Base-by-base conservation (phyloP, 2,113 vertebrate genomes). In the Pedetes capensis region DNA sequence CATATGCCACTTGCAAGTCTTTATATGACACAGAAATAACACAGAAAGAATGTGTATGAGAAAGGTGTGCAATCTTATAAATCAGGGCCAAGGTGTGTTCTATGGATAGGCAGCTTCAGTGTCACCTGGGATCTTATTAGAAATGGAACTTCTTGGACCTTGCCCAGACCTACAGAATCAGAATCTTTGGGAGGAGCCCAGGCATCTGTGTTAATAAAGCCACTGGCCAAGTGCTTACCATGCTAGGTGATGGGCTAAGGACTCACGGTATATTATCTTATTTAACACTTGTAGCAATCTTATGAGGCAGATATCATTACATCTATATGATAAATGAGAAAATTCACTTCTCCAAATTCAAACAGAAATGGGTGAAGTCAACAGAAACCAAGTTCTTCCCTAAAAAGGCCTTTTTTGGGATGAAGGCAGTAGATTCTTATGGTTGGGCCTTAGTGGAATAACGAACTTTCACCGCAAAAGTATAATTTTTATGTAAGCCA, bases 21-120 rank as follows among this genome's bases (percentile, higher is more conserved):
- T 93, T 63, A 78, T 42, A 93, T 84, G 93, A 85, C 49, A 78
- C 7, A 22, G 92, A 96, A 89, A 37, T 42, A 88, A 87, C 18
- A n/a, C n/a, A n/a, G n/a, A n/a, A 88, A 69, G 75, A 96, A 79
- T 22, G 27, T 68, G 53, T 55, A 37, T 8, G 61, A 91, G 49
- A 79, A 86, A 89, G 84, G 32, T 72, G 57, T 12, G 80, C 47
- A 44, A 92, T 63, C 61, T 95, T 93, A 89, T 78, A 88, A 79
- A 83, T 59, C 0, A 0, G 17, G 61, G 22, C n/a, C 51, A 47
- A 87, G 72, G 37, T 55, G 63, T 82, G 80, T 29, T 72, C 42
- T 69, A 23, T 11, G 49, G 47, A 71, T 29, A 72, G 84, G 80
- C 53, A 47, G 86, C 53, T 94, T 90, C 69, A 6, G 9, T 66